Evolutionary conservation across 2,888 invertebrate genomes (phyloP).

Genomic region (Hecatera dysodea): DNA sequence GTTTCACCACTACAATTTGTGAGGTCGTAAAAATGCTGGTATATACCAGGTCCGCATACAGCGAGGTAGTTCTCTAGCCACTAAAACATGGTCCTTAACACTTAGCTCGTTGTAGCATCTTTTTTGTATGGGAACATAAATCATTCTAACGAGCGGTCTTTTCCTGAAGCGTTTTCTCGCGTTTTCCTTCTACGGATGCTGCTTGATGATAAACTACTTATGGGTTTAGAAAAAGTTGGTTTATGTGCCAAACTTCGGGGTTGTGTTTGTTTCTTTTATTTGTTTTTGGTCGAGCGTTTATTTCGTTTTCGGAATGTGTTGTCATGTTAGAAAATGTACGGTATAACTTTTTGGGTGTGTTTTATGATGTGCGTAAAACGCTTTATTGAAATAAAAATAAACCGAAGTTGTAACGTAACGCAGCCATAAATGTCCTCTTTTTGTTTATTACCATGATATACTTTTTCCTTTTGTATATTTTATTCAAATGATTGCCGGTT

Average conservation of each 20-base stretch:
- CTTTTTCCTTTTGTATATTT: conserved; percentile 28
- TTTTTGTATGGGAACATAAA: conserved; percentile 82
- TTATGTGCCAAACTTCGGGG: conserved; percentile 58
- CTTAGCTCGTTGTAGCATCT: conserved; percentile 75
- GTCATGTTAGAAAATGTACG: conserved; percentile 5
- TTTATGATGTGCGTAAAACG: conserved; percentile 51
- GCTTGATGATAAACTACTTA: conserved; percentile 67
- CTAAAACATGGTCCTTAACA: conserved; percentile 74
- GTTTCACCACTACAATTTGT: conserved; percentile 52
- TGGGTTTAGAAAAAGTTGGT: conserved; percentile 64
- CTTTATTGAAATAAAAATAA: conserved; percentile 47
- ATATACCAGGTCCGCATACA: conserved; percentile 66
- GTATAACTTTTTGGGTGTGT: conserved; percentile 19
- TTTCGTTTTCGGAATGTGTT: conserved; percentile 52
- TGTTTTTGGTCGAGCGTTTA: conserved; percentile 47
- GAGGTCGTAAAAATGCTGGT: conserved; percentile 56
- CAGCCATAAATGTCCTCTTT: conserved; percentile 38
- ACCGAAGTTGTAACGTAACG: conserved; percentile 24
- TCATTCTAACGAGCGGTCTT: conserved; percentile 85
- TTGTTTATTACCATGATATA: conserved; percentile 37
- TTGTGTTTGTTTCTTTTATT: conserved; percentile 56
- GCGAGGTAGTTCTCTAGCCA: conserved; percentile 75
- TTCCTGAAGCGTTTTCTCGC: conserved; percentile 82
- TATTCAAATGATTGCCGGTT: conserved; percentile 27
- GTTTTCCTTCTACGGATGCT: conserved; percentile 77